Base-by-base conservation (phyloP, 2,888 invertebrate genomes). In the Athrips mouffetella region DNA sequence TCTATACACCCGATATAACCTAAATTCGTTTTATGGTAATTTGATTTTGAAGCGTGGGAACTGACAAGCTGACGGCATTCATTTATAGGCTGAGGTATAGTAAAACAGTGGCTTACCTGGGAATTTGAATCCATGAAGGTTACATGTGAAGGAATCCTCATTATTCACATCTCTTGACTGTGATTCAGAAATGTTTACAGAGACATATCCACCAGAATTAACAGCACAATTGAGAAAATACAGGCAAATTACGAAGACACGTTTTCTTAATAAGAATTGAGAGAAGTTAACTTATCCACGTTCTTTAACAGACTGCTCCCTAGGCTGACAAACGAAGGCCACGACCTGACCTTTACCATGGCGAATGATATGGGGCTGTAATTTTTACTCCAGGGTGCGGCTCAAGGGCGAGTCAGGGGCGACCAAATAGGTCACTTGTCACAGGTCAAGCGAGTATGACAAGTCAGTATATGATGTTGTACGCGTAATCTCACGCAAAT, bases 401-500 rank as follows among this genome's bases (percentile, higher is more conserved):
- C 21, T 11, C 37, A 37, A 37, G 37, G 37, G 37, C 37, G 37
- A 37, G 37, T 11, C 20, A 37, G 37, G 37, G 37, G 18, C 20
- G 21, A 11, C n/a, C n/a, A 37, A 37, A 37, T 37, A 11, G 37
- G 20, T 20, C 21, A 11, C n/a, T n/a, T n/a, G n/a, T n/a, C n/a
- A n/a, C n/a, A n/a, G n/a, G n/a, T n/a, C n/a, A n/a, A n/a, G n/a
- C n/a, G n/a, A n/a, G n/a, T n/a, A n/a, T n/a, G n/a, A n/a, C n/a
- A n/a, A n/a, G n/a, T n/a, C n/a, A n/a, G n/a, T n/a, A n/a, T n/a
- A n/a, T n/a, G n/a, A n/a, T n/a, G n/a, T n/a, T n/a, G n/a, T n/a
- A n/a, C n/a, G n/a, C n/a, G n/a, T n/a, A n/a, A n/a, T n/a, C n/a
- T n/a, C n/a, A n/a, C n/a, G n/a, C n/a, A n/a, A n/a, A n/a, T n/a